Percentiles rank a stretch among this genome's conserved stretches.
Evolutionary conservation across 2,113 vertebrate species (phyloP).

Genomic region (Muntiacus reevesi): DNA sequence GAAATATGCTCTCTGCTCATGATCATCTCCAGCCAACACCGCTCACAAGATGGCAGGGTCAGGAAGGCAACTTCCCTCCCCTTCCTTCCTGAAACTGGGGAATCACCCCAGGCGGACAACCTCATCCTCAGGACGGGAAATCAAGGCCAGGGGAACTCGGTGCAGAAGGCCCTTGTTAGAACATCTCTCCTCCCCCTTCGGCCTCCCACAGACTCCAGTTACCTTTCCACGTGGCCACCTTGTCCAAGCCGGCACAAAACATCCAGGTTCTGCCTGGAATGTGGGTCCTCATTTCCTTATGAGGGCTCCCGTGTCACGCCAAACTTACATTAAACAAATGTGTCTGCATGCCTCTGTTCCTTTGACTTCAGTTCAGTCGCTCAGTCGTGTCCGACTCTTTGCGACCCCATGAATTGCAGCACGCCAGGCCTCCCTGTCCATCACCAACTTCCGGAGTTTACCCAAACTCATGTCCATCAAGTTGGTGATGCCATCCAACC

Average conservation of each 20-base stretch:
- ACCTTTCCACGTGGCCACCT: fast-evolving
- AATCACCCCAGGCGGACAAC: background rate
- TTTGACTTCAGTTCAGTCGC: background rate
- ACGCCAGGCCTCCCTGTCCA: background rate
- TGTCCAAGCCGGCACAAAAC: no score
- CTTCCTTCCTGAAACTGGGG: background rate
- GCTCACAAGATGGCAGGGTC: background rate
- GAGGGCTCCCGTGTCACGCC: background rate
- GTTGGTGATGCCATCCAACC: background rate
- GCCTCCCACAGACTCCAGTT: fast-evolving
- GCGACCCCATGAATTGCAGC: background rate
- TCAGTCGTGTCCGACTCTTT: background rate
- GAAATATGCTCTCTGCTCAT: background rate
- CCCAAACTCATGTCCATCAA: background rate
- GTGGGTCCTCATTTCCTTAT: background rate
- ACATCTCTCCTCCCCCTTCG: background rate
- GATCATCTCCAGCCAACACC: background rate
- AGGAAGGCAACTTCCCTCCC: background rate
- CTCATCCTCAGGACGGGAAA: background rate
- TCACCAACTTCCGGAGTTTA: background rate
- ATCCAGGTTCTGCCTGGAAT: fast-evolving
- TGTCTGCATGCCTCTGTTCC: background rate
- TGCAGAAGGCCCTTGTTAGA: fast-evolving
- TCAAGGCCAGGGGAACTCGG: background rate
- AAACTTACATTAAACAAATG: background rate